phyloP scores from a whole-genome alignment of 2,113 vertebrate species.

The Gavialis gangeticus region DNA sequence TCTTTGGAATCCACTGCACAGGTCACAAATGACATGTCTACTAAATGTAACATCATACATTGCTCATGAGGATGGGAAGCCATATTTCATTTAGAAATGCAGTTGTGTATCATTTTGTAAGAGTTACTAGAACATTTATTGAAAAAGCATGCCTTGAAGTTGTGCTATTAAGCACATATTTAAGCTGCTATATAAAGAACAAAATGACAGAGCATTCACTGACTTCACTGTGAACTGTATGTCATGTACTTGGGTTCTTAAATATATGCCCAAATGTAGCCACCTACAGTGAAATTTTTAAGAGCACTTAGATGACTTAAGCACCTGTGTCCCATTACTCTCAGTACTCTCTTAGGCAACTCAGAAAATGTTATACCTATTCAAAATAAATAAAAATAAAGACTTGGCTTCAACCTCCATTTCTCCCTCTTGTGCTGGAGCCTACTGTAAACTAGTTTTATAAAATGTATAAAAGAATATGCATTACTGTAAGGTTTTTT shows the following conservation, averaged over 20 bases:
- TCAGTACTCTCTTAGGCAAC: neutral
- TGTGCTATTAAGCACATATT: neutral
- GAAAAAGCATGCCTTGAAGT: neutral
- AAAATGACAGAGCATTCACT: neutral
- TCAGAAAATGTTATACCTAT: neutral
- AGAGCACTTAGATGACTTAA: neutral
- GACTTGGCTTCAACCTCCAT: neutral
- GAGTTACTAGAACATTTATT: neutral
- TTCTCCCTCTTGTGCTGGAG: neutral
- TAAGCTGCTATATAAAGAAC: neutral
- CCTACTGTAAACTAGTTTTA: neutral
- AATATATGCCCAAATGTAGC: neutral
- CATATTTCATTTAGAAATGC: neutral
- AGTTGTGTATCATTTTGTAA: neutral
- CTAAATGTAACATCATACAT: neutral
- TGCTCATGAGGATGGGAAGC: neutral
- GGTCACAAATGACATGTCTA: neutral
- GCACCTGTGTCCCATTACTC: too few relatives aligned
- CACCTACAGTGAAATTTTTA: neutral
- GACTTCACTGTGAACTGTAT: neutral
- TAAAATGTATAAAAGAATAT: neutral
- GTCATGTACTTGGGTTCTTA: neutral
- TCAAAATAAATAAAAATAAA: neutral
- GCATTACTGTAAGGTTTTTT: slow-evolving; percentile 28
- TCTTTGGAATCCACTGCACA: neutral